These are phyloP conservation scores for Uloborus plumipes DNA, from an alignment of 2,888 invertebrate species.

Conservation along the genomic window DNA sequence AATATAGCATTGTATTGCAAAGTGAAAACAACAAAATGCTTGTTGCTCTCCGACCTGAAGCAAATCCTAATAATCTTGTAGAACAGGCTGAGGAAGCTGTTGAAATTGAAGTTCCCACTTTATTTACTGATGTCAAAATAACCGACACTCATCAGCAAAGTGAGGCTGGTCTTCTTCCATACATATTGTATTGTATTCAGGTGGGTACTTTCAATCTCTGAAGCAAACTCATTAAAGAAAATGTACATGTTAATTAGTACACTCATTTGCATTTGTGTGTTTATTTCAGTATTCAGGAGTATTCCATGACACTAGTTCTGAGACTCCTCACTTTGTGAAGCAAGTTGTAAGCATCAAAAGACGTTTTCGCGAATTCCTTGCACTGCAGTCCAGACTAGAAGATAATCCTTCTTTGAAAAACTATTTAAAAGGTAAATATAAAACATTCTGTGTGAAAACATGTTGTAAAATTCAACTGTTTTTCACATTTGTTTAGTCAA, in stretches of 20 bases:
- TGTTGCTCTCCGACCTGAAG: conserved; percentile 38
- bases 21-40: conserved; percentile 46
- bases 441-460: not conserved
- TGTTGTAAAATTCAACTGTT: not conserved
- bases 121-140: conserved; percentile 67
- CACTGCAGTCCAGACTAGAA: conserved; percentile 73
- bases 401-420: conserved; percentile 70
- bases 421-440: conserved; percentile 67
- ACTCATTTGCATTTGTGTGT: not conserved
- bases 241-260: too few species aligned
- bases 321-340: conserved; percentile 68
- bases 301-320: conserved; percentile 52
- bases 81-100: conserved; percentile 63
- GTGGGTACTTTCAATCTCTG: conserved; percentile 2
- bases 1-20: conserved; percentile 48
- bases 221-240: too few species aligned
- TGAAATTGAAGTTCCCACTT: conserved; percentile 48
- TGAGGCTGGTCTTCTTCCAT: conserved; percentile 69
- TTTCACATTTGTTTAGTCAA: not conserved
- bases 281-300: conserved; percentile 48
- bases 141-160: conserved; percentile 69
- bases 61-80: conserved; percentile 24
- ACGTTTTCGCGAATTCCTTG: conserved; percentile 73
- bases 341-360: conserved; percentile 71
- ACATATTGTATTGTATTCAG: conserved; percentile 71